Percentiles rank a stretch among this genome's conserved stretches.
phyloP scores from a whole-genome alignment of 2,888 invertebrate species.

The Thereva unica region DNA sequence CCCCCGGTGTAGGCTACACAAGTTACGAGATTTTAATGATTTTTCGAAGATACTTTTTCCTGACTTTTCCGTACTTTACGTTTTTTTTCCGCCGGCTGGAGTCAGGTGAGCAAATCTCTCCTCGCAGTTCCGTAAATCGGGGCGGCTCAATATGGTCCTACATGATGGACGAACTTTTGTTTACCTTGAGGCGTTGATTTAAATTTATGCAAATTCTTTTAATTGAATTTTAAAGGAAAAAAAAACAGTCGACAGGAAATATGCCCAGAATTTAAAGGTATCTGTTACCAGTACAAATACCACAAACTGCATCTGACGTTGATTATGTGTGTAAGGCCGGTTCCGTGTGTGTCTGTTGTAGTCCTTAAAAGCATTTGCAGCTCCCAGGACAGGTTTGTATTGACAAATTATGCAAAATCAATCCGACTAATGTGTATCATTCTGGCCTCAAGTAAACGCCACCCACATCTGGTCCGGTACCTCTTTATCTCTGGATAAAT shows the following conservation, averaged over 20 bases:
- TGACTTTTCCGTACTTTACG: background rate
- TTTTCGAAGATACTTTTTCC: background rate
- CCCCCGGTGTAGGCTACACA: background rate
- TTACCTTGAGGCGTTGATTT: too few species aligned
- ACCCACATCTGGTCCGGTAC: conserved; percentile 21
- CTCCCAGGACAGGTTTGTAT: conserved; percentile 6
- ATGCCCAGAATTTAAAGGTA: too few species aligned
- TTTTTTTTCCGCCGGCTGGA: background rate
- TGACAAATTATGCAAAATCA: conserved; percentile 33
- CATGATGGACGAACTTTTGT: too few species aligned
- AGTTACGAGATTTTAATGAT: conserved; percentile 11
- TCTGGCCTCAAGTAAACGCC: conserved; percentile 8
- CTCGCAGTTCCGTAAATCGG: too few species aligned
- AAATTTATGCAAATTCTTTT: too few species aligned
- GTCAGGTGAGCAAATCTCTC: background rate
- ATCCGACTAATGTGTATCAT: conserved; percentile 24
- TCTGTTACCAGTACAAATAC: too few species aligned
- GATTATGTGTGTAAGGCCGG: conserved; percentile 1
- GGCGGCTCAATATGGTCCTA: too few species aligned
- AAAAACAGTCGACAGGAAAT: too few species aligned
- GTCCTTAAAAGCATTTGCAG: background rate
- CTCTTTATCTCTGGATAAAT: conserved; percentile 22
- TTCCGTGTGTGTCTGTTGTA: background rate
- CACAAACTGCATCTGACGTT: background rate
- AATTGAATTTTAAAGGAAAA: too few species aligned